These are phyloP conservation scores for Thymallus thymallus DNA, from an alignment of 2,113 vertebrate species.

Conservation along the genomic window DNA sequence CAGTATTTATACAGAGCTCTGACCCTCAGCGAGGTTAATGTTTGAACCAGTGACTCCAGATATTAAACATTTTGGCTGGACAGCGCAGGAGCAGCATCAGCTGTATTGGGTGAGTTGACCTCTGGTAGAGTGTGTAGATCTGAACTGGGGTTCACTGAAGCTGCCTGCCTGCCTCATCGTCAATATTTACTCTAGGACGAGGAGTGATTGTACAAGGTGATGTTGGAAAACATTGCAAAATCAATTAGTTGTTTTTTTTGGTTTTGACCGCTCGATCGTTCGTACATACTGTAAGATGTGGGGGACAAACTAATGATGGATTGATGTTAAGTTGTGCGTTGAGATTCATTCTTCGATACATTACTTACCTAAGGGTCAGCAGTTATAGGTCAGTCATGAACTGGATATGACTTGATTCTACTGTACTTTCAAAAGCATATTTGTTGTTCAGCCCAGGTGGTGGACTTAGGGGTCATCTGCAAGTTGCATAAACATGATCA, in stretches of 20 bases:
- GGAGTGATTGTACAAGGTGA: conserved; percentile 35
- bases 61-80: conserved; percentile 55
- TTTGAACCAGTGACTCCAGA: conserved; percentile 59
- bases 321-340: neutral
- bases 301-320: neutral
- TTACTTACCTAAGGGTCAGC: no score
- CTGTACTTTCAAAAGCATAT: conserved; percentile 18
- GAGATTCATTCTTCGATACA: no score
- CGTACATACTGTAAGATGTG: no score
- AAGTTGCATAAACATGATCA: conserved; percentile 63
- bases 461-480: conserved; percentile 53
- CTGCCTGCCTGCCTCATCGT: conserved; percentile 29
- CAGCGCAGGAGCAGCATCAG: conserved; percentile 35
- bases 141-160: conserved; percentile 43
- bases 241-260: neutral
- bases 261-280: neutral
- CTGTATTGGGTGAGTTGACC: conserved; percentile 31
- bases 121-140: conserved; percentile 50
- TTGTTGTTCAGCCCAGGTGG: conserved; percentile 13
- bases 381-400: no score
- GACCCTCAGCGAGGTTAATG: conserved; percentile 66
- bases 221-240: no score
- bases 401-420: neutral
- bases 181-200: conserved; percentile 73
- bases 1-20: conserved; percentile 62